Base-by-base conservation (phyloP, 2,888 invertebrate genomes). In the Holacanthella duospinosa region DNA sequence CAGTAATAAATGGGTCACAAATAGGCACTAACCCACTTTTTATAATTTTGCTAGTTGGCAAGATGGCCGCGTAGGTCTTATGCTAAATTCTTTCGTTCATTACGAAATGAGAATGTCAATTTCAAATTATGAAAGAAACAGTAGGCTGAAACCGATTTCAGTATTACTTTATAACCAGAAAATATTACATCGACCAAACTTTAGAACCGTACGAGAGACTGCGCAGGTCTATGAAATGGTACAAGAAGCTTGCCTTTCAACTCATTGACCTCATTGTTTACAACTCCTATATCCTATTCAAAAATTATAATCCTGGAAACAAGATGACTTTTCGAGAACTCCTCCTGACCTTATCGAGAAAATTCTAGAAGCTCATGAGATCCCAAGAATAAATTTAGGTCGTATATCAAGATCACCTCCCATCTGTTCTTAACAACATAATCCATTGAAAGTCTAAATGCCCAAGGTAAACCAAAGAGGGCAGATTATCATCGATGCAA, bases 241-340 rank as follows among this genome's bases (percentile, higher is more conserved):
- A 62, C 25, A 62, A 59, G 54, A 62, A 62, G 36, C n/a, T 58
- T 2, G 57, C 43, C 4, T 59, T 62, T 28, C 62, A 62, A 48
- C 25, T 62, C 1, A 2, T 62, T 2, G 62, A 62, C 27, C 16
- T 62, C 25, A 27, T 59, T 2, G 54, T 53, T 1, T 59, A 62
- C 36, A 62, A 58, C 25, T 24, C 60, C 4, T 55, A 24, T 29
- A 26, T 48, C 21, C 4, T 48, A 4, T 48, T 16, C 21, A 48
- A 48, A 16, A 4, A 9, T 4, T 48, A n/a, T 21, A 9, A 48
- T n/a, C 48, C 48, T 21, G 4, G 4, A 21, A n/a, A 9, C 4
- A 9, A 9, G 4, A 21, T 48, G 19, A 48, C 12, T 4, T 48
- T 16, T 21, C 6, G n/a, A 21, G 21, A 48, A n/a, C n/a, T 48